Conservation (phyloP, 2,888 invertebrate genomes). For the Flexamia atlantica region DNA sequence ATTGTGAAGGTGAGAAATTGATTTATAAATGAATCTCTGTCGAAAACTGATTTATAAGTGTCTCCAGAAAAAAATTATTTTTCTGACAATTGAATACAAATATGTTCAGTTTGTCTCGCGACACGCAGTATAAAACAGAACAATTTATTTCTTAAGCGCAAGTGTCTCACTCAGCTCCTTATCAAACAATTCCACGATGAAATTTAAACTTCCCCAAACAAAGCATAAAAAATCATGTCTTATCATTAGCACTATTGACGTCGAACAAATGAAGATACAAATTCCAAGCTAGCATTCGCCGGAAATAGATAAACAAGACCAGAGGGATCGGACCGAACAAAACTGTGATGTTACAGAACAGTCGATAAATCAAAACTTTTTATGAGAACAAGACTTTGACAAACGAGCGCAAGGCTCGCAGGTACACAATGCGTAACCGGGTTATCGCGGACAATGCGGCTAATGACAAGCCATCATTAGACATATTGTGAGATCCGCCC, state of each 20-base stretch:
- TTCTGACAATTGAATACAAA: no score
- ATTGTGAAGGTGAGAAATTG: no score
- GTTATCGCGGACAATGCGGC: slow-evolving; percentile 49
- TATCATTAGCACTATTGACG: not conserved
- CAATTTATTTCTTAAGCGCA: no score
- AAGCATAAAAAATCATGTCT: no score
- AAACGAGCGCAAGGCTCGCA: slow-evolving; percentile 38
- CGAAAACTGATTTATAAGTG: no score
- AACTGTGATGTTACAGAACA: not conserved
- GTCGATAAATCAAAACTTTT: slow-evolving; percentile 40
- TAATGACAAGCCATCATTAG: slow-evolving; percentile 58
- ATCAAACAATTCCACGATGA: no score
- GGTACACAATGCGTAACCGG: slow-evolving; percentile 52
- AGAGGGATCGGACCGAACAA: not conserved
- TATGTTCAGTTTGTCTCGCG: no score
- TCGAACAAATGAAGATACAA: not conserved
- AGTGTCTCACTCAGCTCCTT: no score
- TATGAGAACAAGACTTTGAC: slow-evolving; percentile 50
- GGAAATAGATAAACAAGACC: not conserved
- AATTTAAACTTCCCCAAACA: no score
- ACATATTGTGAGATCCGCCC: slow-evolving; percentile 51
- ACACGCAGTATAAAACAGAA: no score
- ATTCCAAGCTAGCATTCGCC: not conserved
- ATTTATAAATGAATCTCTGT: no score
- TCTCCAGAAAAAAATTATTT: no score